Evolutionary conservation across 2,113 vertebrate genomes (phyloP), one percentile per base, ranked within the genome.

Genomic region (Porphyrio hochstetteri): DNA sequence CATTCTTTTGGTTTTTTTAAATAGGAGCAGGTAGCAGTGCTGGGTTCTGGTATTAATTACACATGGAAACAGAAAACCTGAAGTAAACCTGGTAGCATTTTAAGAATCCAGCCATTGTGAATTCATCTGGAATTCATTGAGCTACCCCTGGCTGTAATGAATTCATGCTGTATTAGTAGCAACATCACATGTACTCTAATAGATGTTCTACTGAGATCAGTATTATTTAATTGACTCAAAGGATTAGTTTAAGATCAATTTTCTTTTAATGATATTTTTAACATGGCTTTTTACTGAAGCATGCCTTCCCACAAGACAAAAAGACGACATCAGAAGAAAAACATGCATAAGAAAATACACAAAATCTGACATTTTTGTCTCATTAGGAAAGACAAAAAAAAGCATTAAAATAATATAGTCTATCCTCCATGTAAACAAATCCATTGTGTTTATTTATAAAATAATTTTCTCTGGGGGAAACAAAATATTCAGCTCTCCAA

Each of bases 121-220:
- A 91, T 82, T 87, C 94, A 97, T 96, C 96, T 97, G 96, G 95
- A 94, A 96, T 90, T 96, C 86, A 97, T 94, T 93, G 88, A 50
- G 77, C 78, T 95, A 96, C 93, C n/a, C 90, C 46, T 84, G 57
- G 57, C 89, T 64, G 55, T 92, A 97, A 96, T 96, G 91, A 95
- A 94, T 95, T 93, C 81, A 91, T 89, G 95, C 86, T 87, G 94
- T 77, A 96, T 94, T 96, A 94, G 91, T 24, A 96, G 84, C 90
- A 96, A 92, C 50, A 75, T 96, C 95, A 92, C 86, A 87, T 82
- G 78, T 91, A 96, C 44, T 50, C 74, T 95, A 96, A 96, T 96
- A 92, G 56, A 91, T 83, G 88, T 95, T 96, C 88, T 94, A 92
- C 91, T 70, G 95, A 96, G 88, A 93, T 95, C 77, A 38, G 78